A percentile compares a stretch with the other conserved stretches of the same genome.
phyloP scores from a whole-genome alignment of 2,113 vertebrate species.

The Cepphus grylle region DNA sequence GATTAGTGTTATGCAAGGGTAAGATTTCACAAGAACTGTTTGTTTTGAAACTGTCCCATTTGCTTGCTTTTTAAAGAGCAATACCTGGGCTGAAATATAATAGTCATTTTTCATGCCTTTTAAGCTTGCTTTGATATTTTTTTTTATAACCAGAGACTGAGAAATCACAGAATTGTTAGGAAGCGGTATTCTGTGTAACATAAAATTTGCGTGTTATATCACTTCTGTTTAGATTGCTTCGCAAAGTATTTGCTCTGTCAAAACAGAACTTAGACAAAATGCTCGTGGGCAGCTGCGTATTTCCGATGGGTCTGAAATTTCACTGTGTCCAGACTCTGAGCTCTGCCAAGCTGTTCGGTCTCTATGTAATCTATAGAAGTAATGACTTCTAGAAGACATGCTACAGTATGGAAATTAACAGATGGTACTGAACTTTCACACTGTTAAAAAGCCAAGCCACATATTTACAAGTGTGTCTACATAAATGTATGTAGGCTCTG shows the following conservation, averaged over 20 bases:
- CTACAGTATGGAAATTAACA: background rate
- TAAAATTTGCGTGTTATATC: background rate
- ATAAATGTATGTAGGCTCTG: rapidly evolving
- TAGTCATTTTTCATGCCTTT: background rate
- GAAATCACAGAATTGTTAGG: background rate
- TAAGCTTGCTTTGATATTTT: background rate
- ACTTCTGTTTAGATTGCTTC: background rate
- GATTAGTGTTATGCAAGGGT: background rate
- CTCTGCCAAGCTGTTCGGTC: background rate
- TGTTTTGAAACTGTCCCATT: background rate
- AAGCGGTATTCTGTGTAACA: background rate
- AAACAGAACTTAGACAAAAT: background rate
- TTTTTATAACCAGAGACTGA: background rate
- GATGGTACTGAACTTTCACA: background rate
- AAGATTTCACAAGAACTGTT: background rate
- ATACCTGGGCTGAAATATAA: background rate
- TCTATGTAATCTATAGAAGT: background rate
- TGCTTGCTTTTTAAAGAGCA: background rate
- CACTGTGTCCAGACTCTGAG: background rate
- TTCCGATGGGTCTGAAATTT: background rate
- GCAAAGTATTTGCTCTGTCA: background rate
- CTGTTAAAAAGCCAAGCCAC: background rate
- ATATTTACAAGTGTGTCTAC: background rate
- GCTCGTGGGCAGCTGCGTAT: rapidly evolving
- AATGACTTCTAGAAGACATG: background rate